Evolutionary conservation across 64 coral and sea anemone genomes (phyloP).

Genomic region (Dendrophyllia cribrosa): DNA sequence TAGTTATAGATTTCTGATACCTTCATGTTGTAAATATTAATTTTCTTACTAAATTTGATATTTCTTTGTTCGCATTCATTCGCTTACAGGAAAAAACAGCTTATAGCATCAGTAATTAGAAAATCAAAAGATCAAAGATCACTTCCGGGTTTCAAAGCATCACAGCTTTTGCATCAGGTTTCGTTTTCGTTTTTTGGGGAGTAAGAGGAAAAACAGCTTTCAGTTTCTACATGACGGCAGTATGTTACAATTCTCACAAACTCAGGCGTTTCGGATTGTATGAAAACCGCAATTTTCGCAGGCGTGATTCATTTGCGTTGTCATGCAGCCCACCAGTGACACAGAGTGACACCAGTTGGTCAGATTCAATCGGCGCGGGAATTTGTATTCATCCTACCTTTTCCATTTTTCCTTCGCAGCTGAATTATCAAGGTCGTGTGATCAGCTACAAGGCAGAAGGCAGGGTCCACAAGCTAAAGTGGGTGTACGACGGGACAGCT

Average conservation of each 20-base stretch:
- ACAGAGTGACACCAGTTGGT: too few species aligned
- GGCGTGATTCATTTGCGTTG: too few species aligned
- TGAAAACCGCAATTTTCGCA: background rate
- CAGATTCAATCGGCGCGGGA: too few species aligned
- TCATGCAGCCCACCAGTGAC: too few species aligned
- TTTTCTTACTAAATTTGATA: background rate
- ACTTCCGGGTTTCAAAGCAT: background rate
- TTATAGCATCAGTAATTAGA: background rate
- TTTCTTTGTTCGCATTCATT: background rate
- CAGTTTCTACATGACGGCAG: background rate
- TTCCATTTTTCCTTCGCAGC: background rate
- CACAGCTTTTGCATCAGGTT: background rate
- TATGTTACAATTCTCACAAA: background rate
- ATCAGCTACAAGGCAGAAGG: conserved; percentile 21
- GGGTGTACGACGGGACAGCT: conserved; percentile 8
- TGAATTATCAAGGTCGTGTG: conserved; percentile 27
- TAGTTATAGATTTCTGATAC: too few species aligned
- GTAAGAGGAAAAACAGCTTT: background rate
- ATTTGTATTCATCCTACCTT: too few species aligned
- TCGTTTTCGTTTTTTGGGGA: background rate
- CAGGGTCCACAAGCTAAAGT: background rate
- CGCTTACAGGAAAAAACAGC: background rate
- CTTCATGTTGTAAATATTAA: too few species aligned
- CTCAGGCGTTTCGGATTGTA: background rate
- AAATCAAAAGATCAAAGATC: background rate